phyloP scores from a whole-genome alignment of 2,888 invertebrate genomes.

The Zeuzera pyrina region DNA sequence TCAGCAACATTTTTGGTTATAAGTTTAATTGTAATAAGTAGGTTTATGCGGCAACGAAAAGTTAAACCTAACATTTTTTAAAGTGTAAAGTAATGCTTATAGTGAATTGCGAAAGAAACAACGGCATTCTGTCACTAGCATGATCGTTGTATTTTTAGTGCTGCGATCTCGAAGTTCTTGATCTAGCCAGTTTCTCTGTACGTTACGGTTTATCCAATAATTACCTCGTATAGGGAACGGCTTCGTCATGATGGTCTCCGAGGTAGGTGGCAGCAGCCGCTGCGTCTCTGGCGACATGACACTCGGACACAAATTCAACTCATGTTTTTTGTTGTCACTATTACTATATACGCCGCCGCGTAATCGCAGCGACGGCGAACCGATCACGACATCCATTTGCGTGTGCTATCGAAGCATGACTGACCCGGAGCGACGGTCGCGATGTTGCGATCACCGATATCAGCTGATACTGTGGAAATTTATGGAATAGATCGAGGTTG shows the following conservation, averaged over 20 bases:
- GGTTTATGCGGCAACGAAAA: too few relatives aligned
- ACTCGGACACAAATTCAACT: conserved; percentile 77
- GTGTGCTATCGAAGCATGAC: conserved; percentile 54
- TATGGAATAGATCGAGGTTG: conserved; percentile 12
- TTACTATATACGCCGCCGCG: conserved; percentile 52
- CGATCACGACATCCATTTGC: conserved; percentile 57
- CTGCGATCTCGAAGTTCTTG: too few relatives aligned
- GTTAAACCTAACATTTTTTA: too few relatives aligned
- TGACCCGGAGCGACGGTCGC: conserved; percentile 20
- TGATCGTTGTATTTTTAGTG: conserved; percentile 40
- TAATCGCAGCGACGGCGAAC: conserved; percentile 60
- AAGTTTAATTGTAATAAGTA: too few relatives aligned
- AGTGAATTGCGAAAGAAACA: too few relatives aligned
- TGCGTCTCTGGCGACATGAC: conserved; percentile 80
- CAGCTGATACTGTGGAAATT: conserved; percentile 34
- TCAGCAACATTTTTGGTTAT: too few relatives aligned
- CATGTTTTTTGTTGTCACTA: conserved; percentile 60
- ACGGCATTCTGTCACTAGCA: conserved; percentile 31
- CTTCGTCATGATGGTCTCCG: conserved; percentile 90
- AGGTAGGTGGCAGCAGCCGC: conserved; percentile 81
- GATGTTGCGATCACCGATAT: conserved; percentile 18
- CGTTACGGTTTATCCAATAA: conserved; percentile 9
- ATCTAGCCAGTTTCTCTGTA: conserved; percentile 19
- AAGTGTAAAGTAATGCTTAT: too few relatives aligned
- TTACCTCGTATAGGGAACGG: conserved; percentile 90